Conservation (phyloP, 1,140 invertebrate genomes). For the Cataglyphis hispanica region DNA sequence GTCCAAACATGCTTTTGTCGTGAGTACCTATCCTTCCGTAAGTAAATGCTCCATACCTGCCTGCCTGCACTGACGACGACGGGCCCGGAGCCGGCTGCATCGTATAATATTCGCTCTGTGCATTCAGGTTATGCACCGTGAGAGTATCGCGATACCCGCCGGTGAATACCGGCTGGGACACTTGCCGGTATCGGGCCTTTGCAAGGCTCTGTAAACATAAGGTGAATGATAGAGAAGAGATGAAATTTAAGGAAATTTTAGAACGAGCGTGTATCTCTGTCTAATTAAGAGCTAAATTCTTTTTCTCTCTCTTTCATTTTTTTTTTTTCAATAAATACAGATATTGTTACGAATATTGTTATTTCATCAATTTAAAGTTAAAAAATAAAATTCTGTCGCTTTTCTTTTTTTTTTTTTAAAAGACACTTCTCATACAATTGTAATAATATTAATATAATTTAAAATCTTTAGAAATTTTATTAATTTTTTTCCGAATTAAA, state of each 20-base stretch:
- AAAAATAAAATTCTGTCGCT: no score
- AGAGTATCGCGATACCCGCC: constrained; percentile 60
- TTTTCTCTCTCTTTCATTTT: no score
- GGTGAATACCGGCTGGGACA: constrained; percentile 54
- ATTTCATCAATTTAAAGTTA: no score
- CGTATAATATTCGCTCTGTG: constrained; percentile 64
- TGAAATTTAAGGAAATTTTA: constrained; percentile 41
- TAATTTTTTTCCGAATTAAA: no score
- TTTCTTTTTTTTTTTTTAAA: no score
- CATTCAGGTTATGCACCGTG: constrained; percentile 64
- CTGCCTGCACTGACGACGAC: constrained; percentile 36
- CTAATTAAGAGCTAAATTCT: neutral
- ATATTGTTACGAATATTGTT: no score
- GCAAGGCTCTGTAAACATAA: constrained; percentile 55
- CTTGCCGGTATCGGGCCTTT: constrained; percentile 24
- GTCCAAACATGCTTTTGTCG: constrained; percentile 82
- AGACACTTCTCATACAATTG: no score
- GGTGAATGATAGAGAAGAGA: constrained; percentile 33
- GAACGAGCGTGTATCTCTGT: neutral
- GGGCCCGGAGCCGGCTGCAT: constrained; percentile 66
- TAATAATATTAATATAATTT: no score
- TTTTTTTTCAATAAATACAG: no score
- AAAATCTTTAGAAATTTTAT: no score
- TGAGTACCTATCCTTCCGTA: constrained; percentile 76
- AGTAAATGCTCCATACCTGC: constrained; percentile 79